These are phyloP conservation scores for Osmoderma eremita DNA, from an alignment of 2,888 invertebrate genomes.

Conservation along the genomic window DNA sequence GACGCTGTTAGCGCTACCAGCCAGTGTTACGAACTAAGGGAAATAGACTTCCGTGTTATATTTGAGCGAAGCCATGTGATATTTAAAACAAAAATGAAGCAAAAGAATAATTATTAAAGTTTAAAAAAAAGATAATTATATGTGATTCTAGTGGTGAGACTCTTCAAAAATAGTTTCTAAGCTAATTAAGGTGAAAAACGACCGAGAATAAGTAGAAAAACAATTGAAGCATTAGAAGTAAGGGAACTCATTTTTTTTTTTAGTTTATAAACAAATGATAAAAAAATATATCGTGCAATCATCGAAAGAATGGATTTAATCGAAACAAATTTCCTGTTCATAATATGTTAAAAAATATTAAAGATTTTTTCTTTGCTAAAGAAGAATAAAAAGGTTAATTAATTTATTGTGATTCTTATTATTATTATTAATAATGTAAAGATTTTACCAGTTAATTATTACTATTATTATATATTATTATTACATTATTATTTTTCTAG, in stretches of 20 bases:
- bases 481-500: slow-evolving; percentile 27
- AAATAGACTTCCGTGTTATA: slow-evolving; percentile 18
- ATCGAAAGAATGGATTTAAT: slow-evolving; percentile 44
- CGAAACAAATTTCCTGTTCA: slow-evolving; percentile 46
- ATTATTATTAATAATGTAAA: slow-evolving; percentile 40
- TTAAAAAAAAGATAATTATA: slow-evolving; percentile 42
- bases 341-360: slow-evolving; percentile 23
- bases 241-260: slow-evolving; percentile 20
- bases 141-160: slow-evolving; percentile 34
- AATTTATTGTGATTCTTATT: slow-evolving; percentile 59
- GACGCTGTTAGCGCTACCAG: slow-evolving; percentile 6
- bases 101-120: slow-evolving; percentile 7
- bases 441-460: slow-evolving; percentile 41
- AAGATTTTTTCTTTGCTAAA: slow-evolving; percentile 22
- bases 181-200: slow-evolving; percentile 12
- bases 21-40: background rate
- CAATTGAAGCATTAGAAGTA: slow-evolving; percentile 4
- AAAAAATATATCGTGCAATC: slow-evolving; percentile 49
- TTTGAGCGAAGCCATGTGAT: slow-evolving; percentile 31
- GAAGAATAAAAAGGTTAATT: slow-evolving; percentile 47
- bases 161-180: slow-evolving; percentile 13
- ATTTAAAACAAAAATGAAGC: slow-evolving; percentile 43
- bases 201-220: background rate
- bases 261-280: background rate
- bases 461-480: slow-evolving; percentile 25